These are phyloP conservation scores for Agonopterix alstromeriana DNA, from an alignment of 2,888 invertebrate genomes.

Conservation along the genomic window DNA sequence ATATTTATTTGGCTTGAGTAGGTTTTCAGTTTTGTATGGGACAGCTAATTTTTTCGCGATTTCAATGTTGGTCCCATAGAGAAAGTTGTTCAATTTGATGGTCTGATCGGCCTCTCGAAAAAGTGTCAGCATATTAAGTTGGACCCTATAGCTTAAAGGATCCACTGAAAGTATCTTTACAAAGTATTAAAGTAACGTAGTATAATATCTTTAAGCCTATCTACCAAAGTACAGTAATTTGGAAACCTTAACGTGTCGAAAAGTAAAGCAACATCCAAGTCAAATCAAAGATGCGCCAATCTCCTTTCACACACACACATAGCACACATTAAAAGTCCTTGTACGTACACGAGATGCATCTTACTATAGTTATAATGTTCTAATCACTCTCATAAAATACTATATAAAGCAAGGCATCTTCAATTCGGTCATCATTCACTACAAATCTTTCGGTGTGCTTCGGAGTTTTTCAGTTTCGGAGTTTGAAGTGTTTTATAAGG, in stretches of 20 bases:
- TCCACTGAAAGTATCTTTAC: too few species aligned
- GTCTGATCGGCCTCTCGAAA: too few species aligned
- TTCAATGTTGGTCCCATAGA: too few species aligned
- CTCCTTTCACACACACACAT: constrained; percentile 14
- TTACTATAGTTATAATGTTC: constrained; percentile 13
- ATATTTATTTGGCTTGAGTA: too few species aligned
- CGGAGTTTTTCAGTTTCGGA: constrained; percentile 1
- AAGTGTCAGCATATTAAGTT: too few species aligned
- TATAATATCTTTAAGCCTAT: too few species aligned
- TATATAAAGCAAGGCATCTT: constrained; percentile 18
- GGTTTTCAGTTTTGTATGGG: too few species aligned
- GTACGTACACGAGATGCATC: constrained; percentile 9
- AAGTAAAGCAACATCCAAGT: too few species aligned
- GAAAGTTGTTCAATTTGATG: too few species aligned
- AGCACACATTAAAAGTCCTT: not conserved
- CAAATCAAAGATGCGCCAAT: constrained; percentile 23
- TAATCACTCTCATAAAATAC: constrained; percentile 18
- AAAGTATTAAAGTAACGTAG: too few species aligned
- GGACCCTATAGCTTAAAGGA: too few species aligned
- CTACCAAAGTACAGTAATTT: not conserved
- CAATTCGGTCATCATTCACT: not conserved
- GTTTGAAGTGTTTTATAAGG: not conserved
- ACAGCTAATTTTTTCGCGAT: too few species aligned
- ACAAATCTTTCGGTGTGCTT: not conserved
- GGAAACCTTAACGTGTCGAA: not conserved